A percentile compares a stretch with the other conserved stretches of the same genome.
These are phyloP conservation scores for Dendrolimus pini DNA, from an alignment of 2,888 invertebrate species.

Conservation along the genomic window DNA sequence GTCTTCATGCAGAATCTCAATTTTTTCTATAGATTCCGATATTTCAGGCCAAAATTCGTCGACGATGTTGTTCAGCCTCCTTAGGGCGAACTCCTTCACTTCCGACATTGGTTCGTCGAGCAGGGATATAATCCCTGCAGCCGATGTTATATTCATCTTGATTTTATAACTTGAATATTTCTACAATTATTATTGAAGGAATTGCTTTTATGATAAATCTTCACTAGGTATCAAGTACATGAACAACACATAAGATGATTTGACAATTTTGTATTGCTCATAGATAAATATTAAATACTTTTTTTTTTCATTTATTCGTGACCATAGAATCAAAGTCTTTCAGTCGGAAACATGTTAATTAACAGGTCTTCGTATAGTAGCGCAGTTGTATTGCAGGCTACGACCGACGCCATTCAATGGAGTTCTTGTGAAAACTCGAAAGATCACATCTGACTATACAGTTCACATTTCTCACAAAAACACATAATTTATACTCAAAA, in stretches of 20 bases:
- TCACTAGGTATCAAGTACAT: background rate
- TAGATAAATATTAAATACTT: conserved; percentile 24
- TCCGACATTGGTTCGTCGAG: conserved; percentile 96
- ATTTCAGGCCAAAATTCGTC: conserved; percentile 99
- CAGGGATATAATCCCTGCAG: conserved; percentile 95
- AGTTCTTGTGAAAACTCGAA: too few relatives aligned
- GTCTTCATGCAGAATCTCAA: conserved; percentile 97
- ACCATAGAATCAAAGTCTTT: too few relatives aligned
- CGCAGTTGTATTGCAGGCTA: too few relatives aligned
- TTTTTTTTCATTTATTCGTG: too few relatives aligned
- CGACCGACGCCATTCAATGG: too few relatives aligned
- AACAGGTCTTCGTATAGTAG: too few relatives aligned
- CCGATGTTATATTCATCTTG: conserved; percentile 72
- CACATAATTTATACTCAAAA: too few relatives aligned
- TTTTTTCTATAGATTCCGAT: conserved; percentile 97
- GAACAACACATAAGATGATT: conserved; percentile 47
- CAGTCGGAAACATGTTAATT: too few relatives aligned
- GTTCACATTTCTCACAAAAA: too few relatives aligned
- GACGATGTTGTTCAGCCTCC: conserved; percentile 94
- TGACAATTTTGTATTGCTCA: conserved; percentile 56
- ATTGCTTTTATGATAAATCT: background rate
- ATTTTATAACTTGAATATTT: conserved; percentile 11
- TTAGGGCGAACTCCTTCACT: conserved; percentile 94
- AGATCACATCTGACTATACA: too few relatives aligned
- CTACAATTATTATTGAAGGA: background rate